Base-by-base conservation (phyloP, 2,888 invertebrate species). In the Melanchra persicariae region DNA sequence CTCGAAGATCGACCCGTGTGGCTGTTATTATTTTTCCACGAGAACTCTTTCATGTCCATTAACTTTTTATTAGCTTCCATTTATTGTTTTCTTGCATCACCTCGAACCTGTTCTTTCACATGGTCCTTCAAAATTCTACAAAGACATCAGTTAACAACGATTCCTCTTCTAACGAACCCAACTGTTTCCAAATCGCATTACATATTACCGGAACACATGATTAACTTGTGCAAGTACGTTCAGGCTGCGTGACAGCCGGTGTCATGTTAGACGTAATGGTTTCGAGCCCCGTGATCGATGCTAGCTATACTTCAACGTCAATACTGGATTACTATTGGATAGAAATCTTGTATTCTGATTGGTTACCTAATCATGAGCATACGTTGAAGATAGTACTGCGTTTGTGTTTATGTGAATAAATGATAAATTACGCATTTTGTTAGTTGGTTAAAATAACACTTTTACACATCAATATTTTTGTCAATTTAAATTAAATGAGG, bases 221-320 rank as follows among this genome's bases (percentile, higher is more conserved):
- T 60, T 64, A 57, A 74, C 63, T 51, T 43, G 51, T 52, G 47
- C 51, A 10, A 40, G 51, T 51, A 61, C 17, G 59, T 30, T 51
- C 12, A 8, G 26, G n/a, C 52, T 12, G 26, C 51, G 40, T 64
- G 81, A 67, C 77, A 76, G 60, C 70, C 12, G 60, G 63, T 81
- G 81, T 81, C 78, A 76, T 76, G 81, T 81, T 81, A 61, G 66
- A 52, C 26, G 60, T 81, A 75, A 79, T 79, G 66, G 66, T 64
- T 57, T 76, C 43, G 58, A 69, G 58, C 49, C 22, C 57, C 8
- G 62, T 72, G 78, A 70, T 82, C 40, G 68, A 77, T 73, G 78
- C 47, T 26, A 8, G 60, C 67, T 51, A 61, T 81, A 67, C 64
- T 43, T 71, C 71, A 73, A 67, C 43, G 78, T 67, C 66, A 67